Base-by-base conservation (phyloP, 2,888 invertebrate genomes). In the Calephelis perditalis region DNA sequence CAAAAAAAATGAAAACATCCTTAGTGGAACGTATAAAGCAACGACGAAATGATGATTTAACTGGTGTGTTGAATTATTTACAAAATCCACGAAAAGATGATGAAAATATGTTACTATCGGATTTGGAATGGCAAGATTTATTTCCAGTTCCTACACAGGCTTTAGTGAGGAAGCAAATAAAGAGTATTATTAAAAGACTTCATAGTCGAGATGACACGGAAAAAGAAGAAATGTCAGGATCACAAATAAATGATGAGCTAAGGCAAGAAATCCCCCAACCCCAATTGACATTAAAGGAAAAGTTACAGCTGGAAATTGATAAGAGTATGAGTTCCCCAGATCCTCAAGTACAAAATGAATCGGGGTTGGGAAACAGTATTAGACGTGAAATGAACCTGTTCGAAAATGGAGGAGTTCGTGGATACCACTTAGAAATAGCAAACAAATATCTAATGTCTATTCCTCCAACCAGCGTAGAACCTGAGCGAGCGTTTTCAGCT, bases 401-500 rank as follows among this genome's bases (percentile, higher is more conserved):
- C 44, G 45, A 59, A 54, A 59, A 59, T 59, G 43, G 49, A 54
- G 54, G 59, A 59, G 43, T 54, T 52, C 47, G 58, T 58, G 47
- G 61, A 57, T 61, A 61, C 37, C 52, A 58, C 58, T 55, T 58
- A 58, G 43, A 47, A 57, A 55, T 15, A 57, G 54, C 62, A 47
- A 56, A 47, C 43, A 56, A 47, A 36, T 55, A 46, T 62, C 49
- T 59, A 44, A n/a, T 56, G 47, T 56, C 52, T 62, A 62, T 59
- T 59, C 57, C 45, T 59, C 49, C 49, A 59, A 59, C 57, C 56
- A 57, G 59, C 15, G 37, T 52, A 59, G 62, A 59, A 56, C 56
- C 58, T 62, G 59, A 59, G 49, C 56, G 59, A 62, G 62, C 36
- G 57, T 60, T 57, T 57, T 59, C 40, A 62, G 57, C 60, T 60